Evolutionary conservation across 2,113 vertebrate genomes (phyloP).

Genomic region (Trichomycterus rosablanca): DNA sequence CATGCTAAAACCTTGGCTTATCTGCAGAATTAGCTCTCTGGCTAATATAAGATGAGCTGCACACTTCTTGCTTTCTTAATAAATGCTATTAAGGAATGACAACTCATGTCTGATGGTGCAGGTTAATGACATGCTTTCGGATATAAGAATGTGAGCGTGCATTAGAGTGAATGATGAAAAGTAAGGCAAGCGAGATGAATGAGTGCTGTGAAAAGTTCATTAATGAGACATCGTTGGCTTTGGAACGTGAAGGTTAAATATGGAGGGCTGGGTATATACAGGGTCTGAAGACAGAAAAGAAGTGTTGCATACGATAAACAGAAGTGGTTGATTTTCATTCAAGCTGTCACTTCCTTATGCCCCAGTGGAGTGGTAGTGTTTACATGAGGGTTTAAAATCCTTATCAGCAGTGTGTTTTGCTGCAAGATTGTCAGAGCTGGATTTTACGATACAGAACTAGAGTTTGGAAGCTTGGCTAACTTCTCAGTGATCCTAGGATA

Average conservation of each 20-base stretch:
- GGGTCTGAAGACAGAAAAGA: conserved; percentile 23
- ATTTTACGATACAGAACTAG: conserved; percentile 1
- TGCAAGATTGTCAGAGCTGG: background rate
- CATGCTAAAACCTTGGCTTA: background rate
- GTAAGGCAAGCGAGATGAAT: conserved; percentile 30
- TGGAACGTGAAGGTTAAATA: conserved; percentile 46
- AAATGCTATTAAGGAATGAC: background rate
- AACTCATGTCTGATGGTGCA: background rate
- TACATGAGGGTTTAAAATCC: background rate
- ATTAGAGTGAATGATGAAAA: conserved; percentile 27
- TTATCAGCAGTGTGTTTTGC: background rate
- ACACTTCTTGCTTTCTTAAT: too few species aligned
- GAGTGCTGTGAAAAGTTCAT: conserved; percentile 44
- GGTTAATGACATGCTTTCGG: conserved; percentile 1
- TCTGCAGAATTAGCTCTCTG: conserved; percentile 12
- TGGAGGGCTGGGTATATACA: conserved; percentile 31
- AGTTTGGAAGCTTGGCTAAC: conserved; percentile 9
- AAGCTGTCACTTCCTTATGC: too few species aligned
- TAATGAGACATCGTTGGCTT: conserved; percentile 42
- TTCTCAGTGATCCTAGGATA: background rate
- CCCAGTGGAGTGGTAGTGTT: too few species aligned
- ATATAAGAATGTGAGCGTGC: background rate
- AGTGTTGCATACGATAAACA: conserved; percentile 13
- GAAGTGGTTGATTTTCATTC: background rate
- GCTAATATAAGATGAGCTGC: background rate